Conservation (phyloP, 2,113 vertebrate species). For the Cebus imitator region DNA sequence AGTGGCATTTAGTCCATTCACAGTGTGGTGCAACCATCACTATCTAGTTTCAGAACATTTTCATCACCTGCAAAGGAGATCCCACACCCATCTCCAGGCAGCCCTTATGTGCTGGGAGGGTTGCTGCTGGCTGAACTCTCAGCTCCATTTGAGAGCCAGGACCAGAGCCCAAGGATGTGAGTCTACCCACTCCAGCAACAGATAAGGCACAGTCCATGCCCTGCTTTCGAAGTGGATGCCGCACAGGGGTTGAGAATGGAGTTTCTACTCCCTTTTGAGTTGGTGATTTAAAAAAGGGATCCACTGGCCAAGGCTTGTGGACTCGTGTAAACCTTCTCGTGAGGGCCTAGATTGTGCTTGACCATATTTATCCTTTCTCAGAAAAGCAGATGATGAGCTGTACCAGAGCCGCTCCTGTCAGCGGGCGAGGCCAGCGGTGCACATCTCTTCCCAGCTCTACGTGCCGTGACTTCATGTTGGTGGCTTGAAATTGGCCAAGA, state of each 20-base stretch:
- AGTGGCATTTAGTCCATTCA: neutral
- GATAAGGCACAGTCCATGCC: rapidly evolving
- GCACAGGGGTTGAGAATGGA: neutral
- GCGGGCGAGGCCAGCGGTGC: neutral
- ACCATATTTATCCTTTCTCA: neutral
- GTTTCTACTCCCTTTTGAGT: neutral
- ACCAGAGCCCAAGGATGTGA: neutral
- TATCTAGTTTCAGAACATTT: neutral
- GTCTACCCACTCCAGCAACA: neutral
- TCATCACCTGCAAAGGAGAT: neutral
- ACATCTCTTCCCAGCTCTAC: neutral
- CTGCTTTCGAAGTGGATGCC: neutral
- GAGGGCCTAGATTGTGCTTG: neutral
- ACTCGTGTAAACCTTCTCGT: neutral
- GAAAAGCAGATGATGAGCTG: neutral
- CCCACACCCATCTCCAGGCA: neutral
- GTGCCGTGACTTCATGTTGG: neutral
- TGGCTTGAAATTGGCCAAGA: neutral
- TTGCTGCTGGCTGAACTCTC: neutral
- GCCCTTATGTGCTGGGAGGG: neutral
- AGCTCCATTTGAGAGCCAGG: neutral
- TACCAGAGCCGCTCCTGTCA: too few relatives aligned
- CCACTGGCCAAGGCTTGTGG: neutral
- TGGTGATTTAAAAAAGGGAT: neutral
- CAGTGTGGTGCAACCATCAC: neutral